These are phyloP conservation scores for Margarornis squamiger DNA, from an alignment of 2,797 vertebrate genomes.

Conservation along the genomic window DNA sequence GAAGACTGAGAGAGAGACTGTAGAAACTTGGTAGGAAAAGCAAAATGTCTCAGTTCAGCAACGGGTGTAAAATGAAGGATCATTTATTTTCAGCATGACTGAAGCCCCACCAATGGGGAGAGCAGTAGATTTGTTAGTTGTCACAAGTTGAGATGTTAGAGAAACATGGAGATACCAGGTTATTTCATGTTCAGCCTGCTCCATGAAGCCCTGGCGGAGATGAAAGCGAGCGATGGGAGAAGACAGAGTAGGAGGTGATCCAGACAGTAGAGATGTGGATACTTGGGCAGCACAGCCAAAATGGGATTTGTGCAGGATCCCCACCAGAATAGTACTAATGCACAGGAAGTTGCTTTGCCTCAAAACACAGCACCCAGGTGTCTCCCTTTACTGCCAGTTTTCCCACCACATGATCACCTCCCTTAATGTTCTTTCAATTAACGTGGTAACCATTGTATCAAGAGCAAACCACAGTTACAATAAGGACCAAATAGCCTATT, in stretches of 20 bases:
- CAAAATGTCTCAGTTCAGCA: background rate
- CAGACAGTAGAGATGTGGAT: background rate
- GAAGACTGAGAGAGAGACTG: background rate
- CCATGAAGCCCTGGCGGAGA: background rate
- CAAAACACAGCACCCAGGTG: background rate
- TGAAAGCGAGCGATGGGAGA: background rate
- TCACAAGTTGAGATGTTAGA: background rate
- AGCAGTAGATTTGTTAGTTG: background rate
- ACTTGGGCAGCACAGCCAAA: background rate
- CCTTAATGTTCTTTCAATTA: background rate
- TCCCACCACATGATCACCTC: background rate
- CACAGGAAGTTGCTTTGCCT: background rate
- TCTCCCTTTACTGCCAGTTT: background rate
- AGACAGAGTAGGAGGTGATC: background rate
- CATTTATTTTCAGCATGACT: accelerated
- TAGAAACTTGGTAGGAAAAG: background rate
- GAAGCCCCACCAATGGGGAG: background rate
- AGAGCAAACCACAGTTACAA: background rate
- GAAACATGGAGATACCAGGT: background rate
- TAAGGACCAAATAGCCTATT: background rate
- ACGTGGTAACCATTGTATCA: accelerated
- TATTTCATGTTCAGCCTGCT: background rate
- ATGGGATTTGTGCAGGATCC: background rate
- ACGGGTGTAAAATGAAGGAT: background rate
- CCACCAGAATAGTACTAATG: background rate